Percentiles rank a stretch among this genome's conserved stretches.
Evolutionary conservation across 1,140 invertebrate genomes (phyloP).

Genomic region (Papilio dardanus): DNA sequence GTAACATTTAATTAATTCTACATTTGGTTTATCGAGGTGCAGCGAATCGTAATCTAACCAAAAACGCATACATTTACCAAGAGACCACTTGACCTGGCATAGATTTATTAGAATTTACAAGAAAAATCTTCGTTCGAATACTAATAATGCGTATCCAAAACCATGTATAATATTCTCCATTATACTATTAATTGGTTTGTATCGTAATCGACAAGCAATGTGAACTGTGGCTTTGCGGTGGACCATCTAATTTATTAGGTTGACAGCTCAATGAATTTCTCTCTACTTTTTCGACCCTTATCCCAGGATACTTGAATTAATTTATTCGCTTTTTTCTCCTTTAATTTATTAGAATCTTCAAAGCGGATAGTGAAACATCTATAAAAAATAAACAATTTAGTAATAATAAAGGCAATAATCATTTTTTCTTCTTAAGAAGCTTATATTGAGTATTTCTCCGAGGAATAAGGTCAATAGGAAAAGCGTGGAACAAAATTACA

Average conservation of each 20-base stretch:
- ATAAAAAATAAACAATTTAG: neutral
- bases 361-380: neutral
- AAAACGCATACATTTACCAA: too few species aligned
- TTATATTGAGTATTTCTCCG: conserved; percentile 8
- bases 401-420: neutral
- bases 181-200: conserved; percentile 5
- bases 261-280: conserved; percentile 25
- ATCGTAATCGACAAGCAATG: conserved; percentile 19
- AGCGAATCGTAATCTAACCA: too few species aligned
- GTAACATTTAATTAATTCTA: neutral
- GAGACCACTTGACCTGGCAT: too few species aligned
- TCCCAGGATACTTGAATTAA: neutral
- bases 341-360: neutral
- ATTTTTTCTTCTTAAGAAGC: neutral
- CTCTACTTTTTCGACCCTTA: conserved; percentile 25
- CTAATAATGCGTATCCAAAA: neutral
- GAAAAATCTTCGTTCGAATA: neutral
- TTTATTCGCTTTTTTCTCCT: neutral
- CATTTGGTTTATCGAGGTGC: neutral
- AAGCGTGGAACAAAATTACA: conserved; percentile 30
- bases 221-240: neutral
- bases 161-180: neutral
- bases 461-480: conserved; percentile 25
- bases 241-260: conserved; percentile 27
- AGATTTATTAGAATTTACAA: too few species aligned